These are phyloP conservation scores for Himantopus leucocephalus DNA, from an alignment of 2,113 vertebrate species.

Conservation along the genomic window DNA sequence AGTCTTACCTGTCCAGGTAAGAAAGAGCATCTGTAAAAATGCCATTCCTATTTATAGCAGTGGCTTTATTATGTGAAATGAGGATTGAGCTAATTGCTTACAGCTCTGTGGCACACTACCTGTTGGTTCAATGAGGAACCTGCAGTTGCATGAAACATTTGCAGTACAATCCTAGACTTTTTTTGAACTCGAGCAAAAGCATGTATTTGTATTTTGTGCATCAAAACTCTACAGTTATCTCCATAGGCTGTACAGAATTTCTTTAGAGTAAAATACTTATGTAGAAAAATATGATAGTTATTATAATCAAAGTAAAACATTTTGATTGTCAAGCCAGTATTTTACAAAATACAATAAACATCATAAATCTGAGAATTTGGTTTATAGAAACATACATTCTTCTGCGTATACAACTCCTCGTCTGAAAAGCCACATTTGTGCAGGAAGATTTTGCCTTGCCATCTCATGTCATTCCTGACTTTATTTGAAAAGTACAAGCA, in stretches of 20 bases:
- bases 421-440: neutral
- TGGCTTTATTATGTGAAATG: neutral
- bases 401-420: neutral
- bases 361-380: neutral
- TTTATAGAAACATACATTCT: neutral
- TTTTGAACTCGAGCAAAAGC: neutral
- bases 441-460: neutral
- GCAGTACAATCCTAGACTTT: neutral
- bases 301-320: neutral
- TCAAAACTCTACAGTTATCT: neutral
- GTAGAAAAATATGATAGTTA: neutral
- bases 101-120: neutral
- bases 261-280: neutral
- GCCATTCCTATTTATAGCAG: neutral
- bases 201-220: neutral
- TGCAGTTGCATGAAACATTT: neutral
- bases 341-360: neutral
- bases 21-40: neutral
- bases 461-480: neutral
- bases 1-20: neutral
- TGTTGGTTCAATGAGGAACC: neutral
- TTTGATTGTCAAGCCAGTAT: neutral
- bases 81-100: neutral
- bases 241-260: neutral
- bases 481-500: conserved; percentile 48